Evolutionary conservation across 64 coral and sea anemone genomes (phyloP).

Genomic region (Stylophora pistillata): DNA sequence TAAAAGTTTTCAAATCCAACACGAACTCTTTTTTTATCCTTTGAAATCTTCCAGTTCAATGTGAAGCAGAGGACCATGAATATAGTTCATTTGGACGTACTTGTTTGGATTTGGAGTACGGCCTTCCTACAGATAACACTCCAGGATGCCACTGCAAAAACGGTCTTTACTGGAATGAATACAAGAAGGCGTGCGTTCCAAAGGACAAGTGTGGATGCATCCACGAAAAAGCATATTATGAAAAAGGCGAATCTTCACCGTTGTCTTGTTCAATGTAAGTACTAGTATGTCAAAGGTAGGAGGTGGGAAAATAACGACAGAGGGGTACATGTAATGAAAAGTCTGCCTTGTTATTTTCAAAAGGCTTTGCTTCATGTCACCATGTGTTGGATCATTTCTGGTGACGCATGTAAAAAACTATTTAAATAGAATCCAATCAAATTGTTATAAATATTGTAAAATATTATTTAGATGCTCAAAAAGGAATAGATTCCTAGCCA

Average conservation of each 20-base stretch:
- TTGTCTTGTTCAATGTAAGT: constrained; percentile 25
- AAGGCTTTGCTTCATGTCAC: no score
- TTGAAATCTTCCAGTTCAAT: neutral
- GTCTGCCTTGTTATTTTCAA: no score
- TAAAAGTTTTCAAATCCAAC: no score
- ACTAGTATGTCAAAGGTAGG: neutral
- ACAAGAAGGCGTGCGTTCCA: neutral
- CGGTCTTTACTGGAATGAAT: constrained; percentile 29
- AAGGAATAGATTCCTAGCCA: no score
- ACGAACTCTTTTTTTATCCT: no score
- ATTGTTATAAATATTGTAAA: no score
- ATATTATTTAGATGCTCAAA: no score
- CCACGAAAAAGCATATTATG: neutral
- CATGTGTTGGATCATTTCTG: no score
- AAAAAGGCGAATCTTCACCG: neutral
- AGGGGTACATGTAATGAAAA: no score
- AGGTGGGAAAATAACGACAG: neutral
- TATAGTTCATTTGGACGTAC: neutral
- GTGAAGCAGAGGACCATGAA: neutral
- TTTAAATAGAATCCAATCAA: no score
- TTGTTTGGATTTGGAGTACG: neutral
- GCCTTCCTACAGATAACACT: neutral
- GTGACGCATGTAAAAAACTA: no score
- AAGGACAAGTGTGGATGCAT: constrained; percentile 4
- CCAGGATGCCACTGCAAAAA: neutral